Evolutionary conservation across 2,888 invertebrate species (phyloP).

Genomic region (Cremastinae sp.): DNA sequence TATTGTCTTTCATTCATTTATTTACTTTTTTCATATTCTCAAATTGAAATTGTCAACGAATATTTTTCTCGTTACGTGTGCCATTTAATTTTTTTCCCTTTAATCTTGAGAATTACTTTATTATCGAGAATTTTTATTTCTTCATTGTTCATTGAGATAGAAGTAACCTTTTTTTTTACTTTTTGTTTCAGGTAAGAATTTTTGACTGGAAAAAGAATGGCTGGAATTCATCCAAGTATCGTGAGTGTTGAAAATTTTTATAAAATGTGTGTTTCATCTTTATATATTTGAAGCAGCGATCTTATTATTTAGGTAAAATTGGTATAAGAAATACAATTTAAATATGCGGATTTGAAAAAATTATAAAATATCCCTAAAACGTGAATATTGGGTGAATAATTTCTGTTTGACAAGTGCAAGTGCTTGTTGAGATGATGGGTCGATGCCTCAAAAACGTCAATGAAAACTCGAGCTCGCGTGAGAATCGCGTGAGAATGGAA

Average conservation of each 20-base stretch:
- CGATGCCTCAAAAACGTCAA: no score
- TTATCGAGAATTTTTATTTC: background rate
- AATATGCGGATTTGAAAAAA: no score
- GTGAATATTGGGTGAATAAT: no score
- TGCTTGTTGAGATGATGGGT: no score
- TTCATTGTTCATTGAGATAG: background rate
- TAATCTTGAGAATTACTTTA: background rate
- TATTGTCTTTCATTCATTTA: no score
- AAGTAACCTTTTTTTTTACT: conserved; percentile 11
- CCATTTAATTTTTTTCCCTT: background rate
- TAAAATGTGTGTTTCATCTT: no score
- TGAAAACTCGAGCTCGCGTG: no score
- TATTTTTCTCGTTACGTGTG: background rate
- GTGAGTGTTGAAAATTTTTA: background rate
- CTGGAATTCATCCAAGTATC: background rate
- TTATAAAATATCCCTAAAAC: no score
- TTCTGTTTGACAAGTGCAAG: no score
- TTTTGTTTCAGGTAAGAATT: conserved; percentile 68
- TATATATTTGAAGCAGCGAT: no score
- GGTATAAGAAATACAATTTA: no score
- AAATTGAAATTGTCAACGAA: background rate
- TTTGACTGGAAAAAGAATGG: conserved; percentile 7
- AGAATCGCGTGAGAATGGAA: background rate
- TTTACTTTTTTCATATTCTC: background rate
- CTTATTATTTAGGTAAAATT: no score